These are phyloP conservation scores for Esperia sulphurella DNA, from an alignment of 2,888 invertebrate species.

Conservation along the genomic window DNA sequence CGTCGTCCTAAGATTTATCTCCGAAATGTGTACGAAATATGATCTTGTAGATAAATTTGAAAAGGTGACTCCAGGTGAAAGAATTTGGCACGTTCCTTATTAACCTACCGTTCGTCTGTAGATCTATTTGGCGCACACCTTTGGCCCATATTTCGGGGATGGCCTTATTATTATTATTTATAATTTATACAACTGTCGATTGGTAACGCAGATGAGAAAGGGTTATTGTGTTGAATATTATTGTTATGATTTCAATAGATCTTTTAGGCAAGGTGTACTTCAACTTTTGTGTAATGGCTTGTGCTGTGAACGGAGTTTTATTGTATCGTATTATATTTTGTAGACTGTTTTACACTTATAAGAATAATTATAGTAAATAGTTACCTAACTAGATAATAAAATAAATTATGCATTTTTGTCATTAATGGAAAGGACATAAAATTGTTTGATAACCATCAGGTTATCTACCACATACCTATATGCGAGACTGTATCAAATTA, in stretches of 20 bases:
- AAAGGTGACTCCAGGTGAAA: conserved; percentile 53
- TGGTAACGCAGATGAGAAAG: conserved; percentile 59
- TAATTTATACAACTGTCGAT: conserved; percentile 23
- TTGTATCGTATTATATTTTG: too few relatives aligned
- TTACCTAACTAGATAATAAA: too few relatives aligned
- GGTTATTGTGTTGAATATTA: conserved; percentile 56
- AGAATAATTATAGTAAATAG: too few relatives aligned
- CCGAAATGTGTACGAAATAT: conserved; percentile 45
- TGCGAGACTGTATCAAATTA: too few relatives aligned
- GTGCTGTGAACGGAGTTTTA: conserved; percentile 10
- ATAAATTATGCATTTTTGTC: too few relatives aligned
- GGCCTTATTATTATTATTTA: conserved; percentile 20
- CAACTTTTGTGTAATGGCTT: conserved; percentile 41
- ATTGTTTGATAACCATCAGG: too few relatives aligned
- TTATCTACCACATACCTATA: too few relatives aligned
- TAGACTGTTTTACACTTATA: too few relatives aligned
- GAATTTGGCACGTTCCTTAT: conserved; percentile 66
- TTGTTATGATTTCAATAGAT: conserved; percentile 56
- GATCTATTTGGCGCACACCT: conserved; percentile 33
- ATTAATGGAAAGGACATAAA: neutral
- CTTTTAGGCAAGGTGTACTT: conserved; percentile 51
- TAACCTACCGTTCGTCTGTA: conserved; percentile 28
- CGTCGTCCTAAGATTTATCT: conserved; percentile 40
- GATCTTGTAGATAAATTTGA: conserved; percentile 37
- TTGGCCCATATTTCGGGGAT: conserved; percentile 38